Percentiles rank a stretch among this genome's conserved stretches.
phyloP scores from a whole-genome alignment of 1,140 invertebrate species.

The Yoshiicerus persimilis region DNA sequence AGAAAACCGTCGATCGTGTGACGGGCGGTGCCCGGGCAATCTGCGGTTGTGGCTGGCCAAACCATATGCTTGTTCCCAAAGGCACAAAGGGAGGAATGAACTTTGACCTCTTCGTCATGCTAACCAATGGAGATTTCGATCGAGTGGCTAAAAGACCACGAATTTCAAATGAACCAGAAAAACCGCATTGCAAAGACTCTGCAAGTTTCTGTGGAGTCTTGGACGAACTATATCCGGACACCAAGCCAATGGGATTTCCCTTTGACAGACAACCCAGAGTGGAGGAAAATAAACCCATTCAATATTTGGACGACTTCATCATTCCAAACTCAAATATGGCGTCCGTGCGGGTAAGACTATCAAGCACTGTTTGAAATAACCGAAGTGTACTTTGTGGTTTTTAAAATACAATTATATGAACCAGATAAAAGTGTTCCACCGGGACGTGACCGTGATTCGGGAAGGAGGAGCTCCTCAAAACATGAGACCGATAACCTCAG shows the following conservation, averaged over 20 bases:
- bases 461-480: neutral
- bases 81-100: constrained; percentile 67
- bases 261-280: constrained; percentile 14
- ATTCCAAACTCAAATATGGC: neutral
- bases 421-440: neutral
- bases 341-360: neutral
- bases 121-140: constrained; percentile 73
- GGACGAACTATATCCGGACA: constrained; percentile 71
- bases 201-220: constrained; percentile 72
- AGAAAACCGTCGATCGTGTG: constrained; percentile 53
- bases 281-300: neutral
- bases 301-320: neutral
- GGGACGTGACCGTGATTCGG: neutral
- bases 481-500: neutral
- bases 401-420: neutral
- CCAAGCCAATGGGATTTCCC: constrained; percentile 66
- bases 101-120: constrained; percentile 76
- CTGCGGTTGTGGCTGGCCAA: constrained; percentile 85
- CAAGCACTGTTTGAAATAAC: neutral
- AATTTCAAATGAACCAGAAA: constrained; percentile 27
- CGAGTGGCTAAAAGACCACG: constrained; percentile 50
- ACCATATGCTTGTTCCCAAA: constrained; percentile 78
- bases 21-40: constrained; percentile 38
- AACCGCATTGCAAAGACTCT: constrained; percentile 64
- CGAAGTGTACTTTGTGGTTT: neutral